These are phyloP conservation scores for Tragopan temminckii DNA, from an alignment of 2,797 vertebrate genomes.

Conservation along the genomic window DNA sequence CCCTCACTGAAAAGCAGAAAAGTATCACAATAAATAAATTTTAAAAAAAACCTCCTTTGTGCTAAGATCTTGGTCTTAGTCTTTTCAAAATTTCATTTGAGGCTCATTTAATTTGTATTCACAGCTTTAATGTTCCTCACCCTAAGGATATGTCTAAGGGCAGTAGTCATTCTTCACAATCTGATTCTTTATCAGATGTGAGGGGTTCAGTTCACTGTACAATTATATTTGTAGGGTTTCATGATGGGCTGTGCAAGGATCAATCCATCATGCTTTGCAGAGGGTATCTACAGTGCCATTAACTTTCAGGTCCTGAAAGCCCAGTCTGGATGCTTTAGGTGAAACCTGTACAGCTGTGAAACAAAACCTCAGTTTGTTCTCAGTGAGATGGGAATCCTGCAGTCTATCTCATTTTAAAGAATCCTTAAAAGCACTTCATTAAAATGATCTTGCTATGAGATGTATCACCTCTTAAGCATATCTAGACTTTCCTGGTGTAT, in stretches of 20 bases:
- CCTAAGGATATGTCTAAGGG: neutral
- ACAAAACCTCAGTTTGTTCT: neutral
- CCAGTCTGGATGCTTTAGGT: neutral
- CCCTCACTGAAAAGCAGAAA: neutral
- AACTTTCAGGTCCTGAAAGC: neutral
- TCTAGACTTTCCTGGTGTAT: neutral
- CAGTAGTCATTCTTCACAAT: accelerated
- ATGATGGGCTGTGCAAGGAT: neutral
- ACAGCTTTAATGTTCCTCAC: neutral
- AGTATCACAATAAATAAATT: neutral
- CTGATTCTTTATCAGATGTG: neutral
- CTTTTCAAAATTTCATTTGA: neutral
- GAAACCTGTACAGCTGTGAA: neutral
- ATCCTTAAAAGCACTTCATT: neutral
- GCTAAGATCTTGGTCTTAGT: neutral
- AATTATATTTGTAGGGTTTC: neutral
- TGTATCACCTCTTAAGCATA: neutral
- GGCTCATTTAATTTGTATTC: neutral
- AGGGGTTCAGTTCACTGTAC: neutral
- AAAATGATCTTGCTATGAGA: neutral
- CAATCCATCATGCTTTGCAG: neutral
- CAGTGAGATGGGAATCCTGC: neutral
- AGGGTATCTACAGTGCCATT: neutral
- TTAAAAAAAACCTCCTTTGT: neutral
- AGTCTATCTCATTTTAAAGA: neutral